Evolutionary conservation across 2,113 vertebrate species (phyloP).

Genomic region (Labeo rohita): DNA sequence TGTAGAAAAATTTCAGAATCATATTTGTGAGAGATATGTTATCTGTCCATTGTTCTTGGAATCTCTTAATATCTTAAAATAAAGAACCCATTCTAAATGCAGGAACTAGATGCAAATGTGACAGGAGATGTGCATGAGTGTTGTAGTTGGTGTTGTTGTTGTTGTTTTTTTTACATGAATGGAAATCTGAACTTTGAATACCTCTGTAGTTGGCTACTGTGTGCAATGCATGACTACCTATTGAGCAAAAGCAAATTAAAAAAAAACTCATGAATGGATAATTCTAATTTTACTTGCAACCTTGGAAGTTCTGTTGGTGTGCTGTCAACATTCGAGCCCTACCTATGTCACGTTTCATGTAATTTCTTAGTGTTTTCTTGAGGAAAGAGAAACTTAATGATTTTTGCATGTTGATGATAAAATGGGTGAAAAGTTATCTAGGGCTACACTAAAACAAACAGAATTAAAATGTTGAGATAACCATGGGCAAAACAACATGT

Average conservation of each 20-base stretch:
- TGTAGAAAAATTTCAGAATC: not conserved
- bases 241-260: too few relatives aligned
- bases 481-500: too few relatives aligned
- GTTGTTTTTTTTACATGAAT: not conserved
- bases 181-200: not conserved
- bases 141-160: too few relatives aligned
- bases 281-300: too few relatives aligned
- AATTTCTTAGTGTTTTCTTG: too few relatives aligned
- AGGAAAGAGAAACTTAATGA: too few relatives aligned
- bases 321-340: too few relatives aligned
- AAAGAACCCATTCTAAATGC: not conserved
- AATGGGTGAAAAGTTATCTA: not conserved
- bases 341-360: too few relatives aligned
- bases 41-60: not conserved
- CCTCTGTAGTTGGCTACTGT: not conserved
- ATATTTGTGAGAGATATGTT: not conserved
- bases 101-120: not conserved
- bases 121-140: not conserved
- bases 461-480: not conserved
- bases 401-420: not conserved
- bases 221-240: too few relatives aligned
- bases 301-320: too few relatives aligned
- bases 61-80: not conserved
- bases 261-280: too few relatives aligned
- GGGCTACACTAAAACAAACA: not conserved